Conservation (phyloP, 2,797 vertebrate species). For the Premnoplex brunnescens region DNA sequence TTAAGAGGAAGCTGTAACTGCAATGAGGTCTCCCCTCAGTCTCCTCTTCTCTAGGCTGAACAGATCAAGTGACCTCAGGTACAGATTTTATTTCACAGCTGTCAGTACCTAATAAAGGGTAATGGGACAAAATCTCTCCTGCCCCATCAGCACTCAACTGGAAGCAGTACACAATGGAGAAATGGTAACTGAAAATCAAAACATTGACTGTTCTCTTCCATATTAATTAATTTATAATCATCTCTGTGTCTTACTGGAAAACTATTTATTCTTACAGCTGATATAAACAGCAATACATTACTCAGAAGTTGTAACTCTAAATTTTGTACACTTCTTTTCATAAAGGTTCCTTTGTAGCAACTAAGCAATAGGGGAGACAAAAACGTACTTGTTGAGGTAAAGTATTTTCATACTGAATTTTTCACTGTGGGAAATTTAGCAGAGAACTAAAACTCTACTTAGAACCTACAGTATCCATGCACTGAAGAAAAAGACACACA, state of each 20-base stretch:
- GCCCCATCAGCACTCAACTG: not conserved
- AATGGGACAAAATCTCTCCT: not conserved
- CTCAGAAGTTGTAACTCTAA: not conserved
- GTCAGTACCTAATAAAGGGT: not conserved
- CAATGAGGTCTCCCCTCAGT: not conserved
- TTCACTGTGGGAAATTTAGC: not conserved
- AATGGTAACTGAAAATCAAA: not conserved
- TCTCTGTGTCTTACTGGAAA: not conserved
- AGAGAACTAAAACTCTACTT: not conserved
- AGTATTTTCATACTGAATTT: not conserved
- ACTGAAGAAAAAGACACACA: not conserved
- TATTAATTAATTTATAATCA: not conserved
- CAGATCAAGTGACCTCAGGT: not conserved
- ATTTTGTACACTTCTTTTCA: not conserved
- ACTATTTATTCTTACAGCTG: not conserved
- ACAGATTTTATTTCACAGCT: not conserved
- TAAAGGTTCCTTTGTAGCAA: not conserved
- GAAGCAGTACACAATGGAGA: not conserved
- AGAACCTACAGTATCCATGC: not conserved
- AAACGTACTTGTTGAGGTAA: not conserved
- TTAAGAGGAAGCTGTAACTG: not conserved
- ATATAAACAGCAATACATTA: not conserved
- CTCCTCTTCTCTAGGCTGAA: not conserved
- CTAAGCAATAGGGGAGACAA: not conserved
- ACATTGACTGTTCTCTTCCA: not conserved